Evolutionary conservation across 2,797 vertebrate species (phyloP), one percentile per base, ranked within the genome.

Genomic region (Babyrousa celebensis): DNA sequence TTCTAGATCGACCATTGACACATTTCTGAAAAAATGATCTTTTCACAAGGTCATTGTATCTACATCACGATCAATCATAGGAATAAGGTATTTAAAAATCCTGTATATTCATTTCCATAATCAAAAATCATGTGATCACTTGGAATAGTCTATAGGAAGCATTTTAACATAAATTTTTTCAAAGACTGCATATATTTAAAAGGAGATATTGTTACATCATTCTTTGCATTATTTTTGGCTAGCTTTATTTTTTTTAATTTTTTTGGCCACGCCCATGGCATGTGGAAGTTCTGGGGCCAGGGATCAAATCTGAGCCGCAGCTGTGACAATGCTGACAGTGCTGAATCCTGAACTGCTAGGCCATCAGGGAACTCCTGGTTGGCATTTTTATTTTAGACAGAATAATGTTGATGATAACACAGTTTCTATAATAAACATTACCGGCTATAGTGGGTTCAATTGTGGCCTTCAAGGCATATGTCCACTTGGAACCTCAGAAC

Each of bases 1-100:
- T 11, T 83, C 54, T 32, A 65, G 48, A 43, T 60, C 62, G 78
- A 71, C 54, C 32, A 56, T 52, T 70, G 56, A 36, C 11, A 52
- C 16, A 32, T 70, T 77, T 94, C 68, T 62, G 16, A 54, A 96
- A 96, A 89, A 83, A 77, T 60, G 32, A 56, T 80, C 78, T 80
- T 6, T 16, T 92, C 80, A 71, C 58, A 88, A 74, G 80, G 32
- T 14, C 27, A 58, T 75, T 62, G 43, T 87, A 29, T 87, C 67
- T 91, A 29, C 15, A 74, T 85, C 29, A 36, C 4, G n/a, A 65
- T 85, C 54, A 60, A 40, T 80, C 48, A 56, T 5, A 86, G 40
- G 17, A 92, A 71, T 72, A 70, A 58, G 25, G 8, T 80, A 52
- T 68, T 85, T 86, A 20, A 71, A 75, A 80, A 83, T 58, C 89